Base-by-base conservation (phyloP, 2,797 vertebrate genomes). In the Etheostoma nigrum region DNA sequence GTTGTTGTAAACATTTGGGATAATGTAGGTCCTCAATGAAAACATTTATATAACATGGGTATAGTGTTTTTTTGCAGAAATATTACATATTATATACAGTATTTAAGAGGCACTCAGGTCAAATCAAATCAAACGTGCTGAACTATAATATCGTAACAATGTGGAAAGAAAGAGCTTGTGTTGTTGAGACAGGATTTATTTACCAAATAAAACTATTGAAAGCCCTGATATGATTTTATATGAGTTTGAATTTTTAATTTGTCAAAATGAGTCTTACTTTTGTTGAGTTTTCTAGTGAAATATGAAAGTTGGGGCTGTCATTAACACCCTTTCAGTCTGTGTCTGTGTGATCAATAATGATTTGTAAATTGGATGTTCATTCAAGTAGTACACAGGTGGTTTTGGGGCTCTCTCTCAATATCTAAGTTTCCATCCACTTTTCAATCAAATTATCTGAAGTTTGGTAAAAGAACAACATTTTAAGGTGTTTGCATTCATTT, bases 321-420 rank as follows among this genome's bases (percentile, higher is more conserved):
- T 25, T 25, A 27, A 27, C 58, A 64, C 16, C 54, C 55, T 36
- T 60, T 66, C 13, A 42, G 36, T 10, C 33, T 36, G 9, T 59
- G 44, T 47, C 62, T 76, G 68, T 65, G 58, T 9, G 53, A 48
- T 76, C 74, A 64, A 57, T 72, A 49, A 25, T 49, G 30, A 68
- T 65, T 62, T 76, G 63, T 65, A 74, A 72, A 72, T 77, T 44
- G n/a, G 9, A 66, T 72, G 80, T 62, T 70, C 10, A 48, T 21
- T 13, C 0, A 76, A 33, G 48, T 59, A 68, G 65, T 11, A 67
- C 74, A 62, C 54, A 58, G 49, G 54, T 66, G 36, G 45, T 60
- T 74, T 21, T 72, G 5, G 21, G 66, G 4, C 15, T 69, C 51
- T 53, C 27, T 13, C 33, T 76, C 14, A 1, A 40, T 23, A 21